phyloP scores from a whole-genome alignment of 1,140 invertebrate species.

The Microplitis mediator region DNA sequence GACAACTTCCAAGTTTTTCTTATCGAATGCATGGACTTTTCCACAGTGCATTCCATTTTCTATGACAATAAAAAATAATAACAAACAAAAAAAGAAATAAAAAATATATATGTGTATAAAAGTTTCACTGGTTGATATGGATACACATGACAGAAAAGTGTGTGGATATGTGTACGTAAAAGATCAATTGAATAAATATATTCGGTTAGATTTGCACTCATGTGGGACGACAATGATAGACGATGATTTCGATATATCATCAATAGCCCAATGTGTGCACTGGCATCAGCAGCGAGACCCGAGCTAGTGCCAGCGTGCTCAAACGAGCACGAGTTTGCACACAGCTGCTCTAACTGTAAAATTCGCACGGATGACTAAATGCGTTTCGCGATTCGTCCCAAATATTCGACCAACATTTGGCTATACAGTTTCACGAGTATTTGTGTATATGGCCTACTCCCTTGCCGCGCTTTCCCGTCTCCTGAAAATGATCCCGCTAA shows the following conservation, averaged over 20 bases:
- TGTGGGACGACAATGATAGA: not conserved
- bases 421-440: too few relatives aligned
- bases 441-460: too few relatives aligned
- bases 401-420: slow-evolving; percentile 15
- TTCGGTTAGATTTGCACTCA: not conserved
- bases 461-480: too few relatives aligned
- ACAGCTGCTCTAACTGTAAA: not conserved
- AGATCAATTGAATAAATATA: slow-evolving; percentile 4
- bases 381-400: not conserved
- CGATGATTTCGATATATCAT: not conserved
- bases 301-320: not conserved
- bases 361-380: slow-evolving; percentile 18
- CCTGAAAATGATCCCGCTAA: not conserved
- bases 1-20: slow-evolving; percentile 1
- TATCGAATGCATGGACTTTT: slow-evolving; percentile 1
- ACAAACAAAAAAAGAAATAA: not conserved
- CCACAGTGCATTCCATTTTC: not conserved
- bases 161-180: not conserved
- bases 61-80: not conserved
- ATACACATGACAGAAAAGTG: too few relatives aligned
- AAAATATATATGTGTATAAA: not conserved
- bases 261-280: not conserved
- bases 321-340: not conserved
- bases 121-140: too few relatives aligned
- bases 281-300: not conserved